Conservation (phyloP, 1,140 invertebrate genomes). For the Leptonema lineaticorne region DNA sequence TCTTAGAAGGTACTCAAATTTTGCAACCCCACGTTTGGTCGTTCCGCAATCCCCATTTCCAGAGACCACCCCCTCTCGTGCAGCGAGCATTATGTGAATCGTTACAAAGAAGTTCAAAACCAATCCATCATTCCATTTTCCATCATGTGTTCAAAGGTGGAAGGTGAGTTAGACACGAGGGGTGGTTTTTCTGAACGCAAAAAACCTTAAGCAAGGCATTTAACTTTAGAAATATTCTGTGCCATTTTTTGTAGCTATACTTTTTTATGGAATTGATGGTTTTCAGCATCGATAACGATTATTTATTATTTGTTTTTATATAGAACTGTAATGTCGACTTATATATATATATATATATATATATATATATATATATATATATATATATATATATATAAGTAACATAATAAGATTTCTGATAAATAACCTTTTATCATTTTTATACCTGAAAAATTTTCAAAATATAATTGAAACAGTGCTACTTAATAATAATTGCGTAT, state of each 20-base stretch:
- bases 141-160: conserved; percentile 29
- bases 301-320: neutral
- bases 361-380: neutral
- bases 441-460: no score
- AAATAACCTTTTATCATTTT: no score
- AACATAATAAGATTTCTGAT: no score
- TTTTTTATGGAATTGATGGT: neutral
- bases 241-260: neutral
- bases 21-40: neutral
- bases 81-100: conserved; percentile 34
- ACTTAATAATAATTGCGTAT: no score
- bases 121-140: conserved; percentile 42
- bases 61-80: neutral
- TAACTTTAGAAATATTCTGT: neutral
- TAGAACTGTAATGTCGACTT: no score
- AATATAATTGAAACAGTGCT: no score
- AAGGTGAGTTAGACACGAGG: neutral
- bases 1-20: neutral
- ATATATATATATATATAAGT: neutral
- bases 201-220: conserved; percentile 22
- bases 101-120: conserved; percentile 33
- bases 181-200: neutral
- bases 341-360: neutral
- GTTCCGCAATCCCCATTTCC: neutral
- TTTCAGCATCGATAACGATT: neutral